Evolutionary conservation across 2,888 invertebrate species (phyloP), one percentile per base, ranked within the genome.

Genomic region (Bombylius major): DNA sequence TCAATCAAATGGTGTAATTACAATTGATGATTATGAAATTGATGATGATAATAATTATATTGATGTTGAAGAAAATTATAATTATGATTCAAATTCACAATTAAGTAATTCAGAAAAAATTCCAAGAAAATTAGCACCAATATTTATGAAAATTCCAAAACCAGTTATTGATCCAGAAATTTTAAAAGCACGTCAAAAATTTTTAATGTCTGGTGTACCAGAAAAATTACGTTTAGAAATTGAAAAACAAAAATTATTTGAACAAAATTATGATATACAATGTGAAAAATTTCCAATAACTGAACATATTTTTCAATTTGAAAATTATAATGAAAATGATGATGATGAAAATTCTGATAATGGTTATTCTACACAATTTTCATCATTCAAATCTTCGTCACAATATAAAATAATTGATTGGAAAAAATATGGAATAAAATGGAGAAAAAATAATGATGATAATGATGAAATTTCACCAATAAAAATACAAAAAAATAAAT

Each of bases 141-240:
- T 89, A 50, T 89, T 89, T 70, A 66, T 78, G 1, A 79, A 76
- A 58, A 46, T 70, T 47, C 69, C 77, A 12, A 84, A 82, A 70
- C 77, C 77, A 8, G 79, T 78, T 66, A 66, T 77, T 14, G 82
- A 84, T 73, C 76, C 79, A 14, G 77, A 74, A 54, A 71, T 77
- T 47, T 57, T 81, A 49, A 80, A 82, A 68, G 87, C 88, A 6
- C 81, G 82, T 63, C 80, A 80, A 59, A 78, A 79, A 58, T 88
- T 89, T 71, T 73, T 89, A 45, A 78, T 82, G 62, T 86, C 87
- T 59, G 85, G 86, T n/a, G 78, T 85, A 7, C 83, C 85, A 11
- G 82, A 83, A 34, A 77, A 78, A 61, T 69, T 84, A 50, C 81
- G 79, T 61, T 81, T 80, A 66, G 76, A 76, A 56, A 74, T 76